Evolutionary conservation across 2,797 vertebrate genomes (phyloP).

Genomic region (Aldrovandia affinis): DNA sequence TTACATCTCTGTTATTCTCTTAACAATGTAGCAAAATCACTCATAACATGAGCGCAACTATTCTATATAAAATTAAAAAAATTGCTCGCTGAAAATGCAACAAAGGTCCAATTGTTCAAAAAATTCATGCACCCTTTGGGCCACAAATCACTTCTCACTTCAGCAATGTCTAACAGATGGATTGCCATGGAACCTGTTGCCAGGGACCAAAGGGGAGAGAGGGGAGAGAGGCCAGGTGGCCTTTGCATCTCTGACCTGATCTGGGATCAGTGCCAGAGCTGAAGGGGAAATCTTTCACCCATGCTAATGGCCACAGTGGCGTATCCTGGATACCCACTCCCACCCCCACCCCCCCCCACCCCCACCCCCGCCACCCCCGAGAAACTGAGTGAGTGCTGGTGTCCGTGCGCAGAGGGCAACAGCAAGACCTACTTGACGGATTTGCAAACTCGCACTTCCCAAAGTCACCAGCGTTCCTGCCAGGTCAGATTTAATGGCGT

Average conservation of each 20-base stretch:
- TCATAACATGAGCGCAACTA: background rate
- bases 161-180: conserved; percentile 8
- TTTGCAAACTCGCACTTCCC: conserved; percentile 49
- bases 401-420: conserved; percentile 42
- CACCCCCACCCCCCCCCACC: background rate
- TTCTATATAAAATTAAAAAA: background rate
- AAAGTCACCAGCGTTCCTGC: conserved; percentile 45
- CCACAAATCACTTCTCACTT: conserved; percentile 5
- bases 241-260: conserved; percentile 10
- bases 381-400: background rate
- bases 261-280: background rate
- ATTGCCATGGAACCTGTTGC: background rate
- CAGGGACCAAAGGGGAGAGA: background rate
- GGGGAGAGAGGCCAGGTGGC: background rate
- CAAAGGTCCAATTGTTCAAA: background rate
- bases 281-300: background rate
- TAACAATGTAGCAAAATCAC: conserved; percentile 8
- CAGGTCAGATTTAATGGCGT: background rate
- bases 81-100: background rate
- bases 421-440: conserved; percentile 62
- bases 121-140: background rate
- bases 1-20: conserved; percentile 10
- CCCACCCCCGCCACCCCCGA: background rate
- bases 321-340: conserved; percentile 3
- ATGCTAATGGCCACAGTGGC: background rate